Evolutionary conservation across 2,113 vertebrate genomes (phyloP).

Genomic region (Amblyopsis rosae): DNA sequence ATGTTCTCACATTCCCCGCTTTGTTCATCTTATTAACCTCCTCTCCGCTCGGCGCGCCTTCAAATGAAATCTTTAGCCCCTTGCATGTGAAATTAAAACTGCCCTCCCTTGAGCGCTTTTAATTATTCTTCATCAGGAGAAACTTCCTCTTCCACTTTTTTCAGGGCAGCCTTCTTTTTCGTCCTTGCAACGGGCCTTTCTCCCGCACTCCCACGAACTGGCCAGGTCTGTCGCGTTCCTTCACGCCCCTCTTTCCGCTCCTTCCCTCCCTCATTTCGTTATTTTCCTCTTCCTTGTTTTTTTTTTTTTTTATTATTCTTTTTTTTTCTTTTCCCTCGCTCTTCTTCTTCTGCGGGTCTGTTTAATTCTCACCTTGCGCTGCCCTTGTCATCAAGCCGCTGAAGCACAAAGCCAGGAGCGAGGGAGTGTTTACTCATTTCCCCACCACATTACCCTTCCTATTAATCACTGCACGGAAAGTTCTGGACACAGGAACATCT

Average conservation of each 20-base stretch:
- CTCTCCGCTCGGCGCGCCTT: slow-evolving; percentile 78
- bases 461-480: slow-evolving; percentile 99
- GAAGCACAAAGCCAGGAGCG: slow-evolving; percentile 99
- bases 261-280: slow-evolving; percentile 50
- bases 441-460: slow-evolving; percentile 99
- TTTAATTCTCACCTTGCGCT: slow-evolving; percentile 99
- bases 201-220: slow-evolving; percentile 68
- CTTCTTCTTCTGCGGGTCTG: slow-evolving; percentile 84
- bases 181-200: slow-evolving; percentile 28
- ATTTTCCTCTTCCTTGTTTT: slow-evolving; percentile 11
- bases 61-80: slow-evolving; percentile 87
- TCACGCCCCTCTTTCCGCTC: slow-evolving; percentile 63
- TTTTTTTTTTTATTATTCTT: slow-evolving; percentile 35
- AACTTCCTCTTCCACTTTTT: slow-evolving; percentile 77
- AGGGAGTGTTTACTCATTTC: slow-evolving; percentile 99
- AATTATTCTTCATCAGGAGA: slow-evolving; percentile 84
- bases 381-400: slow-evolving; percentile 99
- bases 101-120: slow-evolving; percentile 84
- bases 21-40: slow-evolving; percentile 85
- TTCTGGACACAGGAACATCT: slow-evolving; percentile 98
- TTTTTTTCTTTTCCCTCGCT: slow-evolving; percentile 41
- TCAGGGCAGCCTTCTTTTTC: slow-evolving; percentile 73
- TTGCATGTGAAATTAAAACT: slow-evolving; percentile 87
- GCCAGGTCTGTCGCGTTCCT: slow-evolving; percentile 75
- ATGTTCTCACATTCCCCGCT: slow-evolving; percentile 81